A percentile compares a stretch with the other conserved stretches of the same genome.
Conservation (phyloP, 2,113 vertebrate species). For the Eretmochelys imbricata region DNA sequence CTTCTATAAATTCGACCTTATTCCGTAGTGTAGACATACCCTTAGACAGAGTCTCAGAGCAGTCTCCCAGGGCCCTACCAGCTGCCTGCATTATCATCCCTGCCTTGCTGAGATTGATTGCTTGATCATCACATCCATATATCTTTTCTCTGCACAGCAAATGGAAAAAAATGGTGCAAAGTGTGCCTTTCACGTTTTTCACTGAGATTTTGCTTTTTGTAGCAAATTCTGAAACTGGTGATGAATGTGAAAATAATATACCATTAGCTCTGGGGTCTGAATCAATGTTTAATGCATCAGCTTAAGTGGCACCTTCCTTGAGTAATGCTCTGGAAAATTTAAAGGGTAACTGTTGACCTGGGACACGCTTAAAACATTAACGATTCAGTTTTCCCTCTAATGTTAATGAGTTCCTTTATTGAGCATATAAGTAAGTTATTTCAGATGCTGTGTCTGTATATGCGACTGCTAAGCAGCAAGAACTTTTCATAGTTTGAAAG, state of each 20-base stretch:
- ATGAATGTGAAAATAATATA: neutral
- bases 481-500: constrained; percentile 43
- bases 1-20: no score
- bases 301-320: neutral
- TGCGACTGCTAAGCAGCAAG: constrained; percentile 32
- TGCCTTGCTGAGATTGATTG: neutral
- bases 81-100: neutral
- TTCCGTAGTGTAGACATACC: no score
- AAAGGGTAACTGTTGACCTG: neutral
- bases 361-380: neutral
- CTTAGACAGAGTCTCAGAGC: neutral
- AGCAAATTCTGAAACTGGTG: neutral
- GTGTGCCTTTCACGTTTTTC: neutral
- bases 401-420: neutral
- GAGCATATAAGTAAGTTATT: constrained; percentile 35
- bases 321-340: neutral
- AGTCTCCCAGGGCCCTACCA: neutral
- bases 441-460: constrained; percentile 29
- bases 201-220: neutral
- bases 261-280: neutral
- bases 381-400: neutral
- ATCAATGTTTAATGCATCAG: neutral
- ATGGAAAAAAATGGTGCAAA: neutral
- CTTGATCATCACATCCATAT: neutral
- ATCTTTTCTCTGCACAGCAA: neutral